Evolutionary conservation across 2,888 invertebrate species (phyloP).

Genomic region (Sphaerophoria taeniata): DNA sequence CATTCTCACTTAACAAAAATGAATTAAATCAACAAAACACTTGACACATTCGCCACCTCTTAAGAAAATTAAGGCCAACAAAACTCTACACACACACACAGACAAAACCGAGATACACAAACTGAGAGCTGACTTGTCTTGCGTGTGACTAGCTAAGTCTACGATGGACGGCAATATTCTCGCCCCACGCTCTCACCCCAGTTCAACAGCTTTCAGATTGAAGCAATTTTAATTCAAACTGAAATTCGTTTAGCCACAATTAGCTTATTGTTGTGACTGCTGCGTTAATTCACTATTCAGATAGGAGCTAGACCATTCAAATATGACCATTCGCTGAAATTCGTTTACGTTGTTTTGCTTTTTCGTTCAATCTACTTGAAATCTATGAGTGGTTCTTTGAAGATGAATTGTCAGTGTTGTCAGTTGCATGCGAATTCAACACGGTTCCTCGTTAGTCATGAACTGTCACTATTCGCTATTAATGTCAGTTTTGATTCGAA

Average conservation of each 20-base stretch:
- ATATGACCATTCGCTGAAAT: not conserved
- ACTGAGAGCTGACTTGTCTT: not conserved
- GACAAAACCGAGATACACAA: not conserved
- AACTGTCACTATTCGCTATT: conserved; percentile 19
- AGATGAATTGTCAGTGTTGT: not conserved
- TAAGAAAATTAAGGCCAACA: conserved; percentile 40
- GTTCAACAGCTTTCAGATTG: conserved; percentile 12
- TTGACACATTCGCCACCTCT: conserved; percentile 63
- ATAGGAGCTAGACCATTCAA: conserved; percentile 5
- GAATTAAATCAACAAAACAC: conserved; percentile 68
- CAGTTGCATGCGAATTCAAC: conserved; percentile 35
- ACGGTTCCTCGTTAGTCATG: conserved; percentile 17
- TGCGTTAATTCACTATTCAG: conserved; percentile 8
- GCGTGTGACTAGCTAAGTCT: not conserved
- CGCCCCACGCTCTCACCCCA: not conserved
- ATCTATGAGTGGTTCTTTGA: conserved; percentile 30
- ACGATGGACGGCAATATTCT: not conserved
- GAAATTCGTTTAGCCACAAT: conserved; percentile 43
- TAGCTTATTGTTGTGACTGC: conserved; percentile 64
- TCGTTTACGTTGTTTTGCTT: not conserved
- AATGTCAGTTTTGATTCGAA: conserved; percentile 26
- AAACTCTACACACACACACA: too few relatives aligned
- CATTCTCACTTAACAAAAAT: conserved; percentile 47
- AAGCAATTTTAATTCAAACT: conserved; percentile 37
- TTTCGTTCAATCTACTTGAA: conserved; percentile 22